Evolutionary conservation across 2,888 invertebrate genomes (phyloP).

Genomic region (Nysson spinosus): DNA sequence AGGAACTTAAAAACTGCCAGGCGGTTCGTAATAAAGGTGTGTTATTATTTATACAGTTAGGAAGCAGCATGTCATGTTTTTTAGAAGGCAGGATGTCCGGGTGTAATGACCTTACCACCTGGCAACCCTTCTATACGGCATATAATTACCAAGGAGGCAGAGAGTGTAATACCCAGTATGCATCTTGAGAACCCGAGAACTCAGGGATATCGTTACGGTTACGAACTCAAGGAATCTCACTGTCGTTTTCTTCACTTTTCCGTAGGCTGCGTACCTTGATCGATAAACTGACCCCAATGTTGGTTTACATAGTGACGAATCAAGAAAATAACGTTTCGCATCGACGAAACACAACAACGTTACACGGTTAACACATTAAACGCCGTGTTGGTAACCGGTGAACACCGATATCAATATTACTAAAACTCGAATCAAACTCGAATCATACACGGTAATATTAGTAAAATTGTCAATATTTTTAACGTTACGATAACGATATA

Average conservation of each 20-base stretch:
- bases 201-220: conserved; percentile 43
- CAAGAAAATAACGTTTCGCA: conserved; percentile 19
- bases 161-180: conserved; percentile 40
- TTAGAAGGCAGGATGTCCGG: conserved; percentile 61
- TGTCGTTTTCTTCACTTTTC: conserved; percentile 56
- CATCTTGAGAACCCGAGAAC: conserved; percentile 52
- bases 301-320: conserved; percentile 19
- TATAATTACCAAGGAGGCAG: conserved; percentile 56
- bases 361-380: neutral
- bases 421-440: too few species aligned
- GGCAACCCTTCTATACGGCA: conserved; percentile 58
- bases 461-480: too few species aligned
- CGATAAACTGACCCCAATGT: conserved; percentile 43
- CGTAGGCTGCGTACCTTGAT: conserved; percentile 20
- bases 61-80: conserved; percentile 49
- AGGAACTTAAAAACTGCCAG: neutral
- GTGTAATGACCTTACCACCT: conserved; percentile 63
- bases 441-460: too few species aligned
- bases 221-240: conserved; percentile 48
- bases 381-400: too few species aligned
- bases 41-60: conserved; percentile 55
- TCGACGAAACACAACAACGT: neutral
- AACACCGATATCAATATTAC: too few species aligned
- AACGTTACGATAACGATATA: too few species aligned
- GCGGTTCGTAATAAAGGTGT: conserved; percentile 10